Evolutionary conservation across 1,140 invertebrate genomes (phyloP), one percentile per base, ranked within the genome.

Genomic region (Leptestheria dahalacensis): DNA sequence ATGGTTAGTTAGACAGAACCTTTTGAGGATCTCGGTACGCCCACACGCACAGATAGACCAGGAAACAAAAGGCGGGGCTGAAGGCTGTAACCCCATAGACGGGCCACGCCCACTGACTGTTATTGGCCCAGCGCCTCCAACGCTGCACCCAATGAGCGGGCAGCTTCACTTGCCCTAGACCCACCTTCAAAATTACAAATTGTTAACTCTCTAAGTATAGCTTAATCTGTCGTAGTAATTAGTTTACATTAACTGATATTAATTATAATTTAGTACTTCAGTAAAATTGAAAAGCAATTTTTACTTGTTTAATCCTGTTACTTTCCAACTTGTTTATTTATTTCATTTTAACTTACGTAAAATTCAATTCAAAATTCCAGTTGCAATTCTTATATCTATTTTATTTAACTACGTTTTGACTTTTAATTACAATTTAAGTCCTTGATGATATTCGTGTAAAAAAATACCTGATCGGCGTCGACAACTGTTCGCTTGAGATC

Each of bases 401-500:
- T n/a, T n/a, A n/a, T n/a, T n/a, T n/a, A n/a, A n/a, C n/a, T n/a
- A n/a, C n/a, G n/a, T n/a, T n/a, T n/a, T n/a, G n/a, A n/a, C n/a
- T n/a, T 41, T 41, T 41, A 9, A 41, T 41, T 41, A 41, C 33
- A 9, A 41, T 41, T n/a, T 6, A 41, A 41, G 33, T 41, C 15
- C 33, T 41, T 41, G 6, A 9, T 41, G 6, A 9, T 9, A 41
- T 41, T 41, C 6, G 15, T 41, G 33, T 41, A 41, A 41, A 15
- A 15, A 9, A 9, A 41, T 77, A 90, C 88, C 63, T 81, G 80
- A 67, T 88, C 84, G 59, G 79, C 76, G 59, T 85, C 85, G 50
- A 88, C 82, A 70, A 86, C 84, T 65, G 80, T 79, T 9, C 80
- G 78, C 70, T 96, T 97, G 24, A 93, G 73, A 56, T 84, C 80